Base-by-base conservation (phyloP, 2,113 vertebrate genomes). In the Panurus biarmicus region DNA sequence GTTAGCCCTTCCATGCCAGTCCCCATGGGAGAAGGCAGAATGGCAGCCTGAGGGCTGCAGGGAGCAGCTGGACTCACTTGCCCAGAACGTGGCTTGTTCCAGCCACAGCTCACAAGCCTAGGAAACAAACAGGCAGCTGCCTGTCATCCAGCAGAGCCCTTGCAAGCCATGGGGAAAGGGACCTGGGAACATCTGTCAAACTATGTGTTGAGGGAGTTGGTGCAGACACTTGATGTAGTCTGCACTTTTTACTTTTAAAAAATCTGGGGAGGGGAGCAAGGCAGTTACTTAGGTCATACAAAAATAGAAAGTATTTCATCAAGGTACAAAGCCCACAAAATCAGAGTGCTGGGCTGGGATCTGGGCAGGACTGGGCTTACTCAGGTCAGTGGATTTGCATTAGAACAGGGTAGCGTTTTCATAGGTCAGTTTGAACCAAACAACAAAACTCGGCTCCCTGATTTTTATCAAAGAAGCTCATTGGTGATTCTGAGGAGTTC, bases 151-250 rank as follows among this genome's bases (percentile, higher is more conserved):
- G 4, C 25, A 3, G 35, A 89, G 69, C 31, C 85, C 65, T 38
- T 0, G 0, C 21, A 74, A 54, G 51, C 14, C 0, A 0, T 15
- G 40, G 65, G 51, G 51, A 78, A 65, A 51, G 61, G 75, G 45
- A 40, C 22, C 40, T 42, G 53, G 25, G 50, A 89, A 62, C 57
- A 31, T 40, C 66, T 76, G 9, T 51, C 51, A 47, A 62, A 57
- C 33, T 20, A 6, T 1, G 0, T 0, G 0, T 10, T 2, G 16
- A 38, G 45, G 51, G 91, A 92, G 61, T 4, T 44, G 40, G 29
- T 64, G 65, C 40, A 58, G 73, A 22, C 12, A 65, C 54, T 36
- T 48, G 19, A 16, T 57, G 42, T 53, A 16, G 56, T 89, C 57
- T 22, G 29, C 7, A 12, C 1, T 0, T 33, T 16, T 40, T 85